Conservation (phyloP, 2,113 vertebrate species). For the Heterocephalus glaber region DNA sequence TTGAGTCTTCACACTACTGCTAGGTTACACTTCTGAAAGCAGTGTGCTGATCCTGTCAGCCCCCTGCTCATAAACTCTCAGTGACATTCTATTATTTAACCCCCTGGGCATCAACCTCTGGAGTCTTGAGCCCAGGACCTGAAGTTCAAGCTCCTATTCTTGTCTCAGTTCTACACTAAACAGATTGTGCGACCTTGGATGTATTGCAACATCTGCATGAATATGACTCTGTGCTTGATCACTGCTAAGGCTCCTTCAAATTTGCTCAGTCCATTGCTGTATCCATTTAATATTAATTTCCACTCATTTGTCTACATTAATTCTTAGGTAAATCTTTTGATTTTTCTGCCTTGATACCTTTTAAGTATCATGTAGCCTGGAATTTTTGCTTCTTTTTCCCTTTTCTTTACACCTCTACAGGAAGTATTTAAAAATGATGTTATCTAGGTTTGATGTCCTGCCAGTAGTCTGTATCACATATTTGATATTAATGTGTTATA, state of each 20-base stretch:
- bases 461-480: background rate
- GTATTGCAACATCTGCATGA: background rate
- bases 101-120: background rate
- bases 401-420: background rate
- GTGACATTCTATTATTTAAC: background rate
- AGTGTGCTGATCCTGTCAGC: background rate
- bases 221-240: background rate
- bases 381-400: background rate
- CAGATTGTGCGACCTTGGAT: background rate
- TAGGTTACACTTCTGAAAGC: background rate
- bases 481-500: background rate
- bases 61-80: background rate
- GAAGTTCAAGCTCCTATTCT: background rate
- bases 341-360: background rate
- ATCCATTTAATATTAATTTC: background rate
- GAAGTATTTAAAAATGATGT: conserved; percentile 39
- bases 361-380: background rate
- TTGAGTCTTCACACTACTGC: background rate
- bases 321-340: background rate
- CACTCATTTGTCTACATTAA: background rate
- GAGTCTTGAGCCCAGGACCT: background rate
- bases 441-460: background rate
- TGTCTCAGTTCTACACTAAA: background rate
- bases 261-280: background rate
- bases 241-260: background rate